Evolutionary conservation across 2,797 vertebrate species (phyloP).

Genomic region (Balearica regulorum): DNA sequence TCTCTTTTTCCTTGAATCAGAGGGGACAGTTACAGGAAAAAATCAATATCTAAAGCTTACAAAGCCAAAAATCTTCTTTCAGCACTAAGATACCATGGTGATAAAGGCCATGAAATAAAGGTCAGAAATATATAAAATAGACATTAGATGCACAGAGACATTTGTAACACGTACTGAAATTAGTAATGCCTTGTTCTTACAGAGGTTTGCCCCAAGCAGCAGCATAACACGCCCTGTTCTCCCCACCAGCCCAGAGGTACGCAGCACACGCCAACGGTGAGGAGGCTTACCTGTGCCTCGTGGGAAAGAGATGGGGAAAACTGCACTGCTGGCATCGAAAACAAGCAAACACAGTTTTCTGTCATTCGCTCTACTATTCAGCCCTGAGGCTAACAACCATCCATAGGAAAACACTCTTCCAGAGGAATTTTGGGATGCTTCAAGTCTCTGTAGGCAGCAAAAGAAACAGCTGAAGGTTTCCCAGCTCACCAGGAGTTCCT

Average conservation of each 20-base stretch:
- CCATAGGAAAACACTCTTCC: neutral
- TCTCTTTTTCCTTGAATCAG: constrained; percentile 41
- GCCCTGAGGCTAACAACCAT: neutral
- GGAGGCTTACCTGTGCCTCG: neutral
- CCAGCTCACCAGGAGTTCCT: neutral
- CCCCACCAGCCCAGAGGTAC: neutral
- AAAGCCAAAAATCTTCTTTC: constrained; percentile 29
- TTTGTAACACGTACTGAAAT: neutral
- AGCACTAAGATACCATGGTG: neutral
- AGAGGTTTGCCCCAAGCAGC: neutral
- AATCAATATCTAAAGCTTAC: constrained; percentile 51
- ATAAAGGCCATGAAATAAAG: constrained; percentile 21
- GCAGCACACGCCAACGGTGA: rapidly evolving
- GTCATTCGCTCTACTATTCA: neutral
- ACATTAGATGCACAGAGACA: neutral
- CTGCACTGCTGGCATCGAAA: neutral
- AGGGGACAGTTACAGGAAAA: constrained; percentile 36
- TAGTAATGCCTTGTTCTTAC: neutral
- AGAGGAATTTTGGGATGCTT: neutral
- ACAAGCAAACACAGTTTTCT: neutral
- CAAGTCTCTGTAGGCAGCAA: neutral
- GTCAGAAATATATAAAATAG: constrained; percentile 31
- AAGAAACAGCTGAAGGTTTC: neutral
- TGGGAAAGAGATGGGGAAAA: neutral
- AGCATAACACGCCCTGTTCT: neutral